Percentiles rank a stretch among this genome's conserved stretches.
Conservation (phyloP, 2,888 invertebrate genomes). For the Drosophila multiciliata region DNA sequence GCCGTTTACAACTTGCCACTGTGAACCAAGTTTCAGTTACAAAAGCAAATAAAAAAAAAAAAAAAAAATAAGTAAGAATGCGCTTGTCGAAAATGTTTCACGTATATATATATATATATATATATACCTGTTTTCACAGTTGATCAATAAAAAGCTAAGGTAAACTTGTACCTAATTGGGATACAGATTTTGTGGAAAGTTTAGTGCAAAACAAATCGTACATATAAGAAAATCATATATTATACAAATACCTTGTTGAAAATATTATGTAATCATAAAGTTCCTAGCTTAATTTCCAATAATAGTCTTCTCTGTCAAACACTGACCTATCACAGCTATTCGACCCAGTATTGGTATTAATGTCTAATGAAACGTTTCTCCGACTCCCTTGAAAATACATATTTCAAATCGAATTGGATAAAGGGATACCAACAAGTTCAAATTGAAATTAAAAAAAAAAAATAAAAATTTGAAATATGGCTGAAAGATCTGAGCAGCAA, state of each 20-base stretch:
- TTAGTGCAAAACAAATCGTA: not conserved
- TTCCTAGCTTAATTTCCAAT: not conserved
- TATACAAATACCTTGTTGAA: not conserved
- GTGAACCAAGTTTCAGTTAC: constrained; percentile 50
- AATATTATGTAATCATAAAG: not conserved
- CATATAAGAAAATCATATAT: not conserved
- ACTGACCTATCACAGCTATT: not conserved
- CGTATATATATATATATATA: not conserved
- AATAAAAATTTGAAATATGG: not conserved
- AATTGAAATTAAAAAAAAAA: not conserved
- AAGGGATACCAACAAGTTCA: not conserved
- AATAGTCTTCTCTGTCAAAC: not conserved
- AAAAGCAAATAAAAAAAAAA: constrained; percentile 2
- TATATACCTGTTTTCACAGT: not conserved
- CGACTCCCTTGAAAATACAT: not conserved
- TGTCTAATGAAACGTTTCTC: too few species aligned
- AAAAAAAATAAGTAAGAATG: constrained; percentile 20
- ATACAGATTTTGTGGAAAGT: not conserved
- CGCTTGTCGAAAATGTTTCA: not conserved
- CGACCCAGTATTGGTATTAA: not conserved
- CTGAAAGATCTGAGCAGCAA: not conserved
- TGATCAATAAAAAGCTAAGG: not conserved
- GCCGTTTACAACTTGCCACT: constrained; percentile 22
- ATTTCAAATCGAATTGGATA: not conserved
- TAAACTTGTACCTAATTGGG: not conserved